These are phyloP conservation scores for Aplochiton taeniatus DNA, from an alignment of 2,797 vertebrate genomes.

Conservation along the genomic window DNA sequence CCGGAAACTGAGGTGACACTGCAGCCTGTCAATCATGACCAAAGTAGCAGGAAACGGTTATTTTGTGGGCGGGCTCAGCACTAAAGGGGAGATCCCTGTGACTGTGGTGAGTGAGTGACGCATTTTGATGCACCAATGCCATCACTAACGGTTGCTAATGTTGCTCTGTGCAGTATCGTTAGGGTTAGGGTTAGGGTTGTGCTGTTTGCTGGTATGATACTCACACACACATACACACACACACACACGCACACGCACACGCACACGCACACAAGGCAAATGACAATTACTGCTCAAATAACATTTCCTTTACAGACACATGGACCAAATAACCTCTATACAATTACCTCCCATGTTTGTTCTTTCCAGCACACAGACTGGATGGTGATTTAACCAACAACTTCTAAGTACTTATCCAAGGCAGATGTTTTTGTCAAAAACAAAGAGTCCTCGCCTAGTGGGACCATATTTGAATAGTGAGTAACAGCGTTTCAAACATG, in stretches of 20 bases:
- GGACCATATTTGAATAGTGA: conserved; percentile 4
- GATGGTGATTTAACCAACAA: background rate
- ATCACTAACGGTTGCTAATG: no score
- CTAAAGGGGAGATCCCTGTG: no score
- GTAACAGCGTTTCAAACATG: conserved; percentile 4
- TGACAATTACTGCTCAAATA: background rate
- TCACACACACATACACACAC: background rate
- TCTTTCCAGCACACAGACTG: background rate
- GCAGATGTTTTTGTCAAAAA: conserved; percentile 7
- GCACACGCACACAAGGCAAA: background rate
- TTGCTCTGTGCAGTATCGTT: no score
- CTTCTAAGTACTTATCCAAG: background rate
- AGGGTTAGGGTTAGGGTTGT: no score
- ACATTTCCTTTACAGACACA: background rate
- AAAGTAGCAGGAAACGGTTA: no score
- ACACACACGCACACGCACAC: conserved; percentile 1
- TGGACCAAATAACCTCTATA: background rate
- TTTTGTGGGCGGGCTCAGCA: no score
- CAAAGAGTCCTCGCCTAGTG: background rate
- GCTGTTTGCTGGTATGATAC: no score
- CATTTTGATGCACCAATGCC: no score
- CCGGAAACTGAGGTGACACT: no score
- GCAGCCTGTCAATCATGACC: no score
- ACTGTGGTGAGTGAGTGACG: no score
- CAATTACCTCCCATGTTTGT: no score